phyloP scores from a whole-genome alignment of 1,140 invertebrate genomes.

The Drosophila aff. region DNA sequence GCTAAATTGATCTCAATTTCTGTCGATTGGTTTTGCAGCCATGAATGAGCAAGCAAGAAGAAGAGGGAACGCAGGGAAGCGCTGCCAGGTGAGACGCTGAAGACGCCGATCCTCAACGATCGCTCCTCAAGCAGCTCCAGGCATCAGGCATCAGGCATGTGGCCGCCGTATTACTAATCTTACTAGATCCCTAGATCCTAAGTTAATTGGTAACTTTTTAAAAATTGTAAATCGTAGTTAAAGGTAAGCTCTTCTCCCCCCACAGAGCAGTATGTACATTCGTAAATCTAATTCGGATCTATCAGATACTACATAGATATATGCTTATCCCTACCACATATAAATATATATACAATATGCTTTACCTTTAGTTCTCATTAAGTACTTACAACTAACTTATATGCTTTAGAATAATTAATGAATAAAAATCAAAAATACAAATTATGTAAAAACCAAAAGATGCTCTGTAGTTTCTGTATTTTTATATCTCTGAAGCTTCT shows the following conservation, averaged over 20 bases:
- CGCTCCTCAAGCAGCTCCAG: constrained; percentile 30
- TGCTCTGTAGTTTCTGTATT: neutral
- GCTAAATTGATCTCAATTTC: constrained; percentile 74
- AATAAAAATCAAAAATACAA: constrained; percentile 28
- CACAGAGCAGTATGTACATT: constrained; percentile 41
- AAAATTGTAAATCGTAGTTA: constrained; percentile 40
- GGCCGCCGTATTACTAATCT: constrained; percentile 41
- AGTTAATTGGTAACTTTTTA: constrained; percentile 6
- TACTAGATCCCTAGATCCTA: constrained; percentile 10
- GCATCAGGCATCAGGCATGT: neutral
- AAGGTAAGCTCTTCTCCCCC: constrained; percentile 13
- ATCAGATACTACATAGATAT: constrained; percentile 28
- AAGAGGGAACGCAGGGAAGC: constrained; percentile 1
- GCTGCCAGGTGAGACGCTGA: constrained; percentile 16
- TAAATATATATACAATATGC: constrained; percentile 25
- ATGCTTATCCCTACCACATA: constrained; percentile 26
- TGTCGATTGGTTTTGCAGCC: constrained; percentile 81
- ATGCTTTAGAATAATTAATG: constrained; percentile 32
- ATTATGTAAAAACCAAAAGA: constrained; percentile 15
- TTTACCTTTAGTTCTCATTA: constrained; percentile 3
- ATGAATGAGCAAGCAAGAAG: constrained; percentile 41
- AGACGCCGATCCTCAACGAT: constrained; percentile 20
- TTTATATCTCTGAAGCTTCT: neutral
- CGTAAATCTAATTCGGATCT: constrained; percentile 37
- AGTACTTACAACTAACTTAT: constrained; percentile 32